phyloP scores from a whole-genome alignment of 2,113 vertebrate species.

The Eptatretus burgeri region DNA sequence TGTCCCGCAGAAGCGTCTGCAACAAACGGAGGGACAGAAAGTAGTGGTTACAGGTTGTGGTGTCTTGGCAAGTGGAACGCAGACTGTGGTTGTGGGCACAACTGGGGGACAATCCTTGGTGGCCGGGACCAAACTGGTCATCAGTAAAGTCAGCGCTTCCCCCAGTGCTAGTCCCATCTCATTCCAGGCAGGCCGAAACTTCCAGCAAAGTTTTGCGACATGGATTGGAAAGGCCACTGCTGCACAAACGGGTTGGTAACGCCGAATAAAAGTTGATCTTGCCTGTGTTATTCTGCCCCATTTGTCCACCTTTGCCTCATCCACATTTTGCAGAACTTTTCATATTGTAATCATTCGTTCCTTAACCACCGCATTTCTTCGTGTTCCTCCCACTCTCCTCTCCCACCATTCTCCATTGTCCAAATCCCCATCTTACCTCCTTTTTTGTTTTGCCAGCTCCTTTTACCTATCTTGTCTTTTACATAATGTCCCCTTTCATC shows the following conservation, averaged over 20 bases:
- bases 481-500: too few relatives aligned
- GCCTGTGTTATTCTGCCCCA: too few relatives aligned
- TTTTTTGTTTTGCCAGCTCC: too few relatives aligned
- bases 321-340: too few relatives aligned
- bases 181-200: slow-evolving; percentile 92
- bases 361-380: too few relatives aligned
- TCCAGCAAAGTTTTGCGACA: slow-evolving; percentile 82
- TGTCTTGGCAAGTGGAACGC: slow-evolving; percentile 16
- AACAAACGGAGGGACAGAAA: slow-evolving; percentile 30
- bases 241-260: not conserved
- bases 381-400: too few relatives aligned
- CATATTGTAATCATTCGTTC: too few relatives aligned
- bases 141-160: slow-evolving; percentile 48
- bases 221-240: slow-evolving; percentile 83
- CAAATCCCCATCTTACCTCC: too few relatives aligned
- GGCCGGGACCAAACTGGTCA: slow-evolving; percentile 43
- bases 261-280: too few relatives aligned
- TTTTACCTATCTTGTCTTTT: too few relatives aligned
- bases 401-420: too few relatives aligned
- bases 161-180: slow-evolving; percentile 24
- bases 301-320: too few relatives aligned
- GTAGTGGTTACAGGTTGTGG: slow-evolving; percentile 16
- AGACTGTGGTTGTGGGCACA: slow-evolving; percentile 19
- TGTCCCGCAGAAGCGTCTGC: slow-evolving; percentile 42
- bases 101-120: slow-evolving; percentile 26